Evolutionary conservation across 2,113 vertebrate species (phyloP), one percentile per base, ranked within the genome.

Genomic region (Mus pahari): DNA sequence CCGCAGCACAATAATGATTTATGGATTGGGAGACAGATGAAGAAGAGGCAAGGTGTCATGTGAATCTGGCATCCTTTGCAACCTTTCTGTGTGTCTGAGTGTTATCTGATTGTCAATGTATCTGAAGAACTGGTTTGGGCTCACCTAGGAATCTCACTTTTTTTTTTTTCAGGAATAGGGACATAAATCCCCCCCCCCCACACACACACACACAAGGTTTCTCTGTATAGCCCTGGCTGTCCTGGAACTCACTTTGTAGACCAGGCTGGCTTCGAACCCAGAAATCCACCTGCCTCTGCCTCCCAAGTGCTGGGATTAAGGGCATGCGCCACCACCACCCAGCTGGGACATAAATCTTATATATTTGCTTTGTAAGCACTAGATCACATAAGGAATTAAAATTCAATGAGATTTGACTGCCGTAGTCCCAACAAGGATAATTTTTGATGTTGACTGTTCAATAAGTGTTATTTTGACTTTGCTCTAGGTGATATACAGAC

Each of bases 141-240:
- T 58, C 11, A 58, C 4, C 17, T 81, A 28, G 48, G 73, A 31
- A 64, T 28, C 20, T 60, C 66, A 70, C 74, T 33, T 45, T n/a
- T 73, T 70, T 92, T 74, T 58, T 70, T 92, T 74, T 58, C 70
- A 78, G 45, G 55, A 82, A 81, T 33, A 28, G 4, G 31, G 86
- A 42, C 33, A 86, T 82, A 92, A 97, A 92, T 89, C 73, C 74
- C n/a, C n/a, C n/a, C n/a, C n/a, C n/a, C n/a, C n/a, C n/a, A n/a
- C n/a, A n/a, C n/a, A n/a, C n/a, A n/a, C n/a, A n/a, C n/a, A n/a
- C n/a, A n/a, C n/a, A n/a, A n/a, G n/a, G n/a, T n/a, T n/a, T n/a
- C n/a, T n/a, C n/a, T n/a, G n/a, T n/a, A n/a, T n/a, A n/a, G n/a
- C n/a, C n/a, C n/a, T n/a, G n/a, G n/a, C n/a, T n/a, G n/a, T n/a